Base-by-base conservation (phyloP, 2,113 vertebrate species). In the Turnix velox region DNA sequence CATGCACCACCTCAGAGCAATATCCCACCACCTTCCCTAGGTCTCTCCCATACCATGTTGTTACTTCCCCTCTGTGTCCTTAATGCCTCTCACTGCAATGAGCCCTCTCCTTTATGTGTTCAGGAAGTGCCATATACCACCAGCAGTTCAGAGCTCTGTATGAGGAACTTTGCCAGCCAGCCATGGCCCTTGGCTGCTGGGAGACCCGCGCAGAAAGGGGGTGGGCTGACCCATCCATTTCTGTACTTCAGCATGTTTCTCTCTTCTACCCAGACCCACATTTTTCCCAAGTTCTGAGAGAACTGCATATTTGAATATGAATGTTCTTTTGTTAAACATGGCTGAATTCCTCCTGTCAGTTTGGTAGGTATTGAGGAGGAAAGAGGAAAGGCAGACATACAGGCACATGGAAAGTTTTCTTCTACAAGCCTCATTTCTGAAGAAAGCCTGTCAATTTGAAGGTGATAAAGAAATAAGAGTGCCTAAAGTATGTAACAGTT, bases 401-500 rank as follows among this genome's bases (percentile, higher is more conserved):
- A 45, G 9, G 12, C 17, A 42, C 15, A 65, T 2, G 4, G 33
- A 49, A 68, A 73, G 30, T 11, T 54, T 80, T 78, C 42, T 69
- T 37, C 7, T 15, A 6, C 10, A 74, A 80, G 7, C 25, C 5
- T 80, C 18, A 27, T 77, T 90, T 84, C 57, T 78, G 48, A 59
- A 77, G 55, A 54, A 77, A 84, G 59, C 1, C 9, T 23, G 18
- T 14, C 52, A 67, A 42, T 19, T 6, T 48, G 49, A 68, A 68
- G 14, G 25, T 20, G 43, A 78, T 35, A 65, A 83, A 88, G 66
- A 57, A 27, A 58, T 14, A 40, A 4, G 2, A n/a, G 40, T 30
- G 24, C 42, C 6, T 1, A 30, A 18, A 48, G 0, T 0, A 19
- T 30, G 18, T 14, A 54, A 48, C 3, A 9, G n/a, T 74, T 74